A percentile compares a stretch with the other conserved stretches of the same genome.
Evolutionary conservation across 2,888 invertebrate species (phyloP).

Genomic region (Galerucella calmariensis): DNA sequence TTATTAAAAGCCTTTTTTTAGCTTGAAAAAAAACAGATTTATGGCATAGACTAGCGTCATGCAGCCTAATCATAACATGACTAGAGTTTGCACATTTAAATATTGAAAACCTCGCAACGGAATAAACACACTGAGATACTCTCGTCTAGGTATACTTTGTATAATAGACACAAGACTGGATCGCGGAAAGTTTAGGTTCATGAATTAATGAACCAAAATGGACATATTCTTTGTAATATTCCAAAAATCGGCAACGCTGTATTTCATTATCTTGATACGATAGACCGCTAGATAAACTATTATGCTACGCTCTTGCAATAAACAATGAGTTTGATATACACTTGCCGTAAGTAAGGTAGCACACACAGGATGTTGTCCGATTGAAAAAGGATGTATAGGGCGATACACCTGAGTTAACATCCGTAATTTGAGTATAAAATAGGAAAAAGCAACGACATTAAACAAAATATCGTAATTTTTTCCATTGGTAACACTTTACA

Average conservation of each 20-base stretch:
- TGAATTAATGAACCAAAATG: no score
- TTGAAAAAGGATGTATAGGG: constrained; percentile 31
- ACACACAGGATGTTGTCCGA: constrained; percentile 34
- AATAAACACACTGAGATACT: no score
- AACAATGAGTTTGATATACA: constrained; percentile 33
- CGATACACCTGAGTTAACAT: constrained; percentile 34
- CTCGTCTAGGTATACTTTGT: no score
- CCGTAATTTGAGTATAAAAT: constrained; percentile 1
- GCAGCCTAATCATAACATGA: no score
- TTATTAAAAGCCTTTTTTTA: no score
- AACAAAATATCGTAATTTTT: not conserved
- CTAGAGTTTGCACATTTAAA: no score
- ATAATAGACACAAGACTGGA: no score
- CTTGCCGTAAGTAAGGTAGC: constrained; percentile 30
- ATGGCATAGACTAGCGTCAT: no score
- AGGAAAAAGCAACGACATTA: not conserved
- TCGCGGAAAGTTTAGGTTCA: no score
- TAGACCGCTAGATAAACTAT: constrained; percentile 28
- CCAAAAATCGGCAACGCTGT: constrained; percentile 8
- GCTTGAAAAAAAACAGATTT: no score
- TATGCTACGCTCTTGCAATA: constrained; percentile 41
- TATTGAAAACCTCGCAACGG: no score
- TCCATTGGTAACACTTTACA: not conserved
- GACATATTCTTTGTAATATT: not conserved
- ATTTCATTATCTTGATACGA: constrained; percentile 5